These are phyloP conservation scores for Drosophila nigritarsus DNA, from an alignment of 2,888 invertebrate species.

Conservation along the genomic window DNA sequence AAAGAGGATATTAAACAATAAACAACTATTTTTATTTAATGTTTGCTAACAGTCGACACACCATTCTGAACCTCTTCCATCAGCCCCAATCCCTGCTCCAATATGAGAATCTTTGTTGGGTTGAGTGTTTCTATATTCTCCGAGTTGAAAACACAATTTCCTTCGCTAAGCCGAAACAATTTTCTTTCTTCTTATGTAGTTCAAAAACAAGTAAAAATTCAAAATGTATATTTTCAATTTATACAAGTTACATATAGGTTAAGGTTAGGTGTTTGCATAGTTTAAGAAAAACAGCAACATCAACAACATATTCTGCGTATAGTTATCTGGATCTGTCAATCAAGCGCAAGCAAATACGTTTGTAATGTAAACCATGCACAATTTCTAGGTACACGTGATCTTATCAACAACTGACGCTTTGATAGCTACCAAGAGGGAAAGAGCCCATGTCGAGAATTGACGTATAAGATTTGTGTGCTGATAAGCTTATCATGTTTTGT, in stretches of 20 bases:
- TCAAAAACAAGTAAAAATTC: not conserved
- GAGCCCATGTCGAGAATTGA: constrained; percentile 14
- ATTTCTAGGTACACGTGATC: not conserved
- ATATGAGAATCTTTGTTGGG: not conserved
- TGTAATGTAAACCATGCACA: not conserved
- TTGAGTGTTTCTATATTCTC: too few relatives aligned
- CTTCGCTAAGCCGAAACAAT: not conserved
- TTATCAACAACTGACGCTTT: not conserved
- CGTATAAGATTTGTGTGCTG: constrained; percentile 7
- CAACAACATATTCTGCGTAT: not conserved
- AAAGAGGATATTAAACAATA: too few relatives aligned
- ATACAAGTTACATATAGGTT: not conserved
- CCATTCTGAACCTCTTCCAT: too few relatives aligned
- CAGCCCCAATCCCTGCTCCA: not conserved
- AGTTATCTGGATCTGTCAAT: not conserved
- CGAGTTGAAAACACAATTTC: too few relatives aligned
- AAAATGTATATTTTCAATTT: not conserved
- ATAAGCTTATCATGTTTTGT: constrained; percentile 29
- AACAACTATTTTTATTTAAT: not conserved
- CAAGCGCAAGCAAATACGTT: not conserved
- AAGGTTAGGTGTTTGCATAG: not conserved
- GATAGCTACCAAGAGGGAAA: not conserved
- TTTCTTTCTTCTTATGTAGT: not conserved
- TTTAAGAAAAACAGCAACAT: not conserved
- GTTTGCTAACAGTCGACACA: not conserved